These are phyloP conservation scores for Procambarus virginalis DNA, from an alignment of 1,140 invertebrate genomes.

Conservation along the genomic window DNA sequence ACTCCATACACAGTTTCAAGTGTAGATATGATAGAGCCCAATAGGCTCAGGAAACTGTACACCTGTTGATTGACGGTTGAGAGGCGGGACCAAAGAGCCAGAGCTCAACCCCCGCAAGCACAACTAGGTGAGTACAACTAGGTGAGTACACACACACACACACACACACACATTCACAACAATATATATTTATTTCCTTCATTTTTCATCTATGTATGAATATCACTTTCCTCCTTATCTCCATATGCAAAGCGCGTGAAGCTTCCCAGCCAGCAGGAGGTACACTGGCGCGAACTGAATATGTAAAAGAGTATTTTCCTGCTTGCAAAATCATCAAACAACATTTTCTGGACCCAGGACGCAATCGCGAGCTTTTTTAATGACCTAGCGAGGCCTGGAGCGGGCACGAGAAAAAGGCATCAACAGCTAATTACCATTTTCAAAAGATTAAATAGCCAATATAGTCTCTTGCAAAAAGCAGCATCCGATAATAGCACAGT, in stretches of 20 bases:
- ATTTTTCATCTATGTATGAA: not conserved
- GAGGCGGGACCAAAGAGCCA: no score
- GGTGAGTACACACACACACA: no score
- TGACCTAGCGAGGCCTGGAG: not conserved
- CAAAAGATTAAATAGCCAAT: constrained; percentile 7
- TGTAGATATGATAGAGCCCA: no score
- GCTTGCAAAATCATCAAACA: not conserved
- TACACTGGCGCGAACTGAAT: not conserved
- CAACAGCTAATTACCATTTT: constrained; percentile 8
- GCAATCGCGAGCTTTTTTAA: not conserved
- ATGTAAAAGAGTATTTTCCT: not conserved
- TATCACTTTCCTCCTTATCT: not conserved
- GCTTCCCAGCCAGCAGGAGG: no score
- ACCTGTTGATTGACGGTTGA: no score
- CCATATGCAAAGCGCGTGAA: no score
- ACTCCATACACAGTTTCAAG: no score
- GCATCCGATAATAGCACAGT: not conserved
- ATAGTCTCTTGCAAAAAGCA: not conserved
- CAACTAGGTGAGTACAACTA: not conserved
- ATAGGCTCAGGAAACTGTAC: no score
- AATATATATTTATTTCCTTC: no score
- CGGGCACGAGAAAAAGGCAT: not conserved
- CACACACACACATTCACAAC: no score
- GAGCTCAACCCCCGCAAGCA: no score
- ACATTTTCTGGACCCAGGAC: not conserved